These are phyloP conservation scores for Hippotragus niger DNA, from an alignment of 2,113 vertebrate genomes.

Conservation along the genomic window DNA sequence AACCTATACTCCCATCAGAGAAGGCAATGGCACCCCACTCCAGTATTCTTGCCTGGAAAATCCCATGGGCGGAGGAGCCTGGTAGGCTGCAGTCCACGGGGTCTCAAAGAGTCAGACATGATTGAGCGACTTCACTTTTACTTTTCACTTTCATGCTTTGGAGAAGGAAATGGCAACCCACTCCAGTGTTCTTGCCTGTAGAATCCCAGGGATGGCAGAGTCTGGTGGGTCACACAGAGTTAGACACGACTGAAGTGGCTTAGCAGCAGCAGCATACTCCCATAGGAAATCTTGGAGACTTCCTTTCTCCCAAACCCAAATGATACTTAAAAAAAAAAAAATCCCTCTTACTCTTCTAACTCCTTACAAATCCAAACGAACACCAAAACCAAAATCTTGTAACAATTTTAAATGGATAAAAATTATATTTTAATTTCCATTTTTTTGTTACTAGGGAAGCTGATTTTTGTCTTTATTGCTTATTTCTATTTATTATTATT, in stretches of 20 bases:
- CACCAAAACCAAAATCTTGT: neutral
- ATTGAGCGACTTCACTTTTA: too few species aligned
- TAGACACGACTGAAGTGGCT: too few species aligned
- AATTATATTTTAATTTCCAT: neutral
- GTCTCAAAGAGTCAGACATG: too few species aligned
- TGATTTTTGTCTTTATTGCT: constrained; percentile 14
- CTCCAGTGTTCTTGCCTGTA: too few species aligned
- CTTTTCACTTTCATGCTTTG: too few species aligned
- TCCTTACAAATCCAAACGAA: neutral
- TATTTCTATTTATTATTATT: neutral
- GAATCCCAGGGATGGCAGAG: too few species aligned
- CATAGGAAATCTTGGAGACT: neutral
- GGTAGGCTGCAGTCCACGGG: too few species aligned
- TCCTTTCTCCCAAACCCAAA: neutral
- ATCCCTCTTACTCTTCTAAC: neutral
- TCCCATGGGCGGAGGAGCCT: too few species aligned
- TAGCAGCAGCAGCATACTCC: neutral
- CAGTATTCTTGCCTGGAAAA: too few species aligned
- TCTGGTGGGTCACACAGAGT: too few species aligned
- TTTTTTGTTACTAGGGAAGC: neutral
- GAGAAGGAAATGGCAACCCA: too few species aligned
- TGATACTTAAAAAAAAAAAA: neutral
- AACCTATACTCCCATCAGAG: neutral
- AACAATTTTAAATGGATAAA: neutral
- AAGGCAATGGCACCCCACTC: too few species aligned